These are phyloP conservation scores for Schizopygopsis malacanthus DNA, from an alignment of 2,797 vertebrate species.

Conservation along the genomic window DNA sequence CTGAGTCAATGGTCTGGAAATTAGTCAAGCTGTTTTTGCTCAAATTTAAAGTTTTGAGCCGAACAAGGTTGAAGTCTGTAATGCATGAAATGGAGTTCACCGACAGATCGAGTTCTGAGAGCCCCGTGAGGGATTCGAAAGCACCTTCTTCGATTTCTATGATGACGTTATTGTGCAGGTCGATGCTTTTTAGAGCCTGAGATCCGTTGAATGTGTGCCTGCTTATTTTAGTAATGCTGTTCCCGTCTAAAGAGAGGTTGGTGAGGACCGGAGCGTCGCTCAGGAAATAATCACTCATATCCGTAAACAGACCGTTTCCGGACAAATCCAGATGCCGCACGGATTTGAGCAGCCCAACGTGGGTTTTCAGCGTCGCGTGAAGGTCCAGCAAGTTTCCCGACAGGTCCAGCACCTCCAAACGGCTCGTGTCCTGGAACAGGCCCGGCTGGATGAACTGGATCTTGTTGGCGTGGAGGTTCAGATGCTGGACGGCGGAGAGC, in stretches of 20 bases:
- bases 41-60: conserved; percentile 85
- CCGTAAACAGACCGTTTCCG: conserved; percentile 87
- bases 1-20: conserved; percentile 79
- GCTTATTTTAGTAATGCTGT: conserved; percentile 89
- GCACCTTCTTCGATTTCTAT: conserved; percentile 93
- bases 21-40: conserved; percentile 92
- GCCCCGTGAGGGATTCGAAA: conserved; percentile 82
- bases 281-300: conserved; percentile 87
- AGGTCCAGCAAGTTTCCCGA: conserved; percentile 85
- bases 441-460: conserved; percentile 86
- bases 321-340: conserved; percentile 87
- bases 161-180: conserved; percentile 93
- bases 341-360: conserved; percentile 78
- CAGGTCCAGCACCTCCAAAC: conserved; percentile 85
- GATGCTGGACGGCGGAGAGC: conserved; percentile 75
- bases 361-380: conserved; percentile 73
- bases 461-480: conserved; percentile 87
- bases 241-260: conserved; percentile 85
- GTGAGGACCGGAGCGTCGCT: conserved; percentile 79
- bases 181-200: conserved; percentile 77
- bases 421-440: conserved; percentile 80
- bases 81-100: conserved; percentile 96
- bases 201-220: conserved; percentile 81
- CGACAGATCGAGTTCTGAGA: conserved; percentile 90
- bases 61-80: conserved; percentile 88